Evolutionary conservation across 92 coral and sea anemone genomes (phyloP), one percentile per base, ranked within the genome.

Genomic region (Hydrozoanthus gracilis): DNA sequence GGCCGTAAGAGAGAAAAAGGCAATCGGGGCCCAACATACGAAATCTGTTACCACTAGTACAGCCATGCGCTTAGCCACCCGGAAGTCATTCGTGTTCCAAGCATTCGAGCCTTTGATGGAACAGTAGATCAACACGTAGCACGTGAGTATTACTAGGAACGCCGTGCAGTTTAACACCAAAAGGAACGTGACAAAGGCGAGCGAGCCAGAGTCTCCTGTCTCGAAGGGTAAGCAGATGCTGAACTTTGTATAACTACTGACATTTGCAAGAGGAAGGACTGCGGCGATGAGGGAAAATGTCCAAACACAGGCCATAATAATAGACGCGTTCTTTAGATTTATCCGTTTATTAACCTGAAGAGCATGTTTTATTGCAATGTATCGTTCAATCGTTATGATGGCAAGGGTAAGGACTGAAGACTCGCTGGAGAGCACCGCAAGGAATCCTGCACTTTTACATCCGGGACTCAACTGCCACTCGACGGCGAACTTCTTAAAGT

Each of bases 81-180:
- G 93, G 13, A 92, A 92, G 70, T 96, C 99, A 78, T 92, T 96
- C 8, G 99, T 94, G 89, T 96, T 96, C 99, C 99, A 96, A 17
- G 99, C 99, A 87, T 95, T 95, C 8, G 99, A 96, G 5, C 99
- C 99, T 10, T 98, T 98, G 73, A 96, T 93, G 8, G 98, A 91
- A 64, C 89, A 86, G 51, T 96, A 96, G 76, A 96, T 96, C 78
- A 91, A 83, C 7, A 95, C 86, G 75, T 96, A 96, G 50, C 99
- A 96, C 20, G 88, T 92, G 17, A 95, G 89, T 60, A 96, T 96
- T 45, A 96, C 94, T 6, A 96, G 66, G 74, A 96, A 96, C 2
- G 99, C 99, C 49, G 88, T 58, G 10, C 93, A 91, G 62, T 96
- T 96, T 0, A 95, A 88, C 60, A 87, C 74, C 16, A 96, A 84